phyloP scores from a whole-genome alignment of 2,113 vertebrate genomes.

The Pseudolaguvia tuberculata region DNA sequence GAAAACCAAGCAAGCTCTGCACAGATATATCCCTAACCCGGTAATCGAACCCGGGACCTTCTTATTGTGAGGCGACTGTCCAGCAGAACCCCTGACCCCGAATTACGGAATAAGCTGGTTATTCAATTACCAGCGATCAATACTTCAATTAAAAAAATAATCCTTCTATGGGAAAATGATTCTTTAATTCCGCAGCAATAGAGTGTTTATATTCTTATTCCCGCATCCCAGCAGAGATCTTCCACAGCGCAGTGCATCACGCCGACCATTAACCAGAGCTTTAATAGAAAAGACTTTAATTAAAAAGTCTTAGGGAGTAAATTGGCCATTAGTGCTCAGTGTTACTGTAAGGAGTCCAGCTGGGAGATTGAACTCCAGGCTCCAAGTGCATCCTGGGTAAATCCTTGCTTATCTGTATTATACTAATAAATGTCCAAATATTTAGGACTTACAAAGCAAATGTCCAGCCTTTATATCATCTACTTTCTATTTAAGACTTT shows the following conservation, averaged over 20 bases:
- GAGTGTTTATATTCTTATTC: not conserved
- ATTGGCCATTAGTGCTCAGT: slow-evolving; percentile 19
- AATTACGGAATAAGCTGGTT: too few relatives aligned
- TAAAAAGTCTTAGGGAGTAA: slow-evolving; percentile 7
- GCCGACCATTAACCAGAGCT: slow-evolving; percentile 8
- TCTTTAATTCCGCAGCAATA: too few relatives aligned
- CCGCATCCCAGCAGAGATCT: not conserved
- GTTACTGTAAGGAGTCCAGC: slow-evolving; percentile 19
- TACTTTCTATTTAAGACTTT: too few relatives aligned
- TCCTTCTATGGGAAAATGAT: too few relatives aligned
- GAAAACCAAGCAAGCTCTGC: too few relatives aligned
- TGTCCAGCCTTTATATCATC: not conserved
- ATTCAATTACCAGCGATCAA: too few relatives aligned
- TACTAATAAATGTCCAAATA: not conserved
- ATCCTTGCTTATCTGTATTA: not conserved
- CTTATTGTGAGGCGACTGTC: too few relatives aligned
- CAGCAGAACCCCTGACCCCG: too few relatives aligned
- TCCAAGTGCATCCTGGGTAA: slow-evolving; percentile 14
- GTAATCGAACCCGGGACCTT: too few relatives aligned
- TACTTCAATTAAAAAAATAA: too few relatives aligned
- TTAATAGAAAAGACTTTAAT: slow-evolving; percentile 28
- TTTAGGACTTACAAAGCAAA: not conserved
- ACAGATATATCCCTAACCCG: too few relatives aligned
- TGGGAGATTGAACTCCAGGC: slow-evolving; percentile 26
- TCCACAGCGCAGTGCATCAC: not conserved